Percentiles rank a stretch among this genome's conserved stretches.
Evolutionary conservation across 2,888 invertebrate species (phyloP).

Genomic region (Quadriops clusia): DNA sequence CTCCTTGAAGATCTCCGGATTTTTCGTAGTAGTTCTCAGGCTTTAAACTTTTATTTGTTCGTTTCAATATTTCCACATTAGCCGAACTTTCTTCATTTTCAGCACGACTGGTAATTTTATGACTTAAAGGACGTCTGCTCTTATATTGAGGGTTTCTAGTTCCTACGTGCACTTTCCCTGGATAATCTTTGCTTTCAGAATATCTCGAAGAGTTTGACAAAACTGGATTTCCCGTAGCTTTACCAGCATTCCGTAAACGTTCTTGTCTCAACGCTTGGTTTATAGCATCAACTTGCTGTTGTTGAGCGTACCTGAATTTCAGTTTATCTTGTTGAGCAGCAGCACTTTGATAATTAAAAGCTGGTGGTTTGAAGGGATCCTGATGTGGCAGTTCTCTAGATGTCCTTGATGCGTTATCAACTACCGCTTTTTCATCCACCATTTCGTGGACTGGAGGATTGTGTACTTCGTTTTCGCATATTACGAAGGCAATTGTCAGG

Average conservation of each 20-base stretch:
- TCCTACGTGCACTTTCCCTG: too few species aligned
- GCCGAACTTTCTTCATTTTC: too few species aligned
- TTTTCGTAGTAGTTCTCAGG: too few species aligned
- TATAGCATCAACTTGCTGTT: slow-evolving; percentile 25
- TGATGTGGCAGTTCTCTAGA: slow-evolving; percentile 13
- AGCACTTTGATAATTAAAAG: slow-evolving; percentile 23
- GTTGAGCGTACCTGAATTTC: slow-evolving; percentile 27
- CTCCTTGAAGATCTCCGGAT: too few species aligned
- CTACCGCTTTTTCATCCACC: slow-evolving; percentile 10
- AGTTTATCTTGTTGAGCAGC: slow-evolving; percentile 27
- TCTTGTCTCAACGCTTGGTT: slow-evolving; percentile 8
- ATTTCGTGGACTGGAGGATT: slow-evolving; percentile 14
- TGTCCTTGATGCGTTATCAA: slow-evolving; percentile 12
- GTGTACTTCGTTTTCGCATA: slow-evolving; percentile 6
- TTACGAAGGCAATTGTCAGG: slow-evolving; percentile 2
- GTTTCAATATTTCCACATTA: too few species aligned
- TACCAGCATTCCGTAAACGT: slow-evolving; percentile 1
- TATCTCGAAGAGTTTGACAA: too few species aligned
- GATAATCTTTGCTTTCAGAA: too few species aligned
- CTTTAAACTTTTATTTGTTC: too few species aligned
- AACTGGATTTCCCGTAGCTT: too few species aligned
- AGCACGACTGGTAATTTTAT: too few species aligned
- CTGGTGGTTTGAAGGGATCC: slow-evolving; percentile 16
- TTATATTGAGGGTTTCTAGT: too few species aligned
- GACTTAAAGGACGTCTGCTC: too few species aligned